Evolutionary conservation across 2,888 invertebrate species (phyloP).

Genomic region (Acanthococcus lagerstroemiae): DNA sequence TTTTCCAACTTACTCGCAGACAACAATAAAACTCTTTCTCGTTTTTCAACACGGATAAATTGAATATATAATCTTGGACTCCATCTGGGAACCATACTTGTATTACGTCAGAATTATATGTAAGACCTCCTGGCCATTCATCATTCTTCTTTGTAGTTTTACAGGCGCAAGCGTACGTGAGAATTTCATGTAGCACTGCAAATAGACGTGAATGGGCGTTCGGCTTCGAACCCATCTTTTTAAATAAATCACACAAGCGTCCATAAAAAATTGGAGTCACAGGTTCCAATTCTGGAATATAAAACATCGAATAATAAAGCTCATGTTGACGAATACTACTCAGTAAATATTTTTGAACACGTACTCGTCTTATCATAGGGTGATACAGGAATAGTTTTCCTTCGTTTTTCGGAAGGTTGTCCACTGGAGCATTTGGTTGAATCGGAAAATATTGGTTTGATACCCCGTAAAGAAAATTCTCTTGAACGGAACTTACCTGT

Average conservation of each 20-base stretch:
- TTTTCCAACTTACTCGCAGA: slow-evolving; percentile 4
- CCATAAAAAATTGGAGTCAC: slow-evolving; percentile 1
- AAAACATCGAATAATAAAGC: slow-evolving; percentile 4
- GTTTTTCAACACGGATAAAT: background rate
- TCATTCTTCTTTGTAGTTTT: slow-evolving; percentile 1
- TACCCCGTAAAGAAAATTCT: background rate
- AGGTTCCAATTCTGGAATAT: slow-evolving; percentile 1
- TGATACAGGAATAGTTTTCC: slow-evolving; percentile 1
- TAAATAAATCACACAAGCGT: slow-evolving; percentile 1
- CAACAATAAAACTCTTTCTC: background rate
- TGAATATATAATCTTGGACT: background rate
- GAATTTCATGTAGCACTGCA: slow-evolving; percentile 2
- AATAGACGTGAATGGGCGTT: slow-evolving; percentile 4
- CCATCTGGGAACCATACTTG: background rate
- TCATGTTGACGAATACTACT: background rate
- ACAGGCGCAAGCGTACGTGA: background rate
- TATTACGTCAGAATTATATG: slow-evolving; percentile 4
- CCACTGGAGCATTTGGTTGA: slow-evolving; percentile 1
- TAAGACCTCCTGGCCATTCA: background rate
- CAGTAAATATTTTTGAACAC: background rate
- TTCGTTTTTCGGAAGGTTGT: slow-evolving; percentile 4
- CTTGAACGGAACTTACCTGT: background rate
- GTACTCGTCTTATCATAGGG: background rate
- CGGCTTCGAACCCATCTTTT: background rate
- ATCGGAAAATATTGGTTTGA: slow-evolving; percentile 1